Evolutionary conservation across 1,140 invertebrate species (phyloP).

Genomic region (Caenorhabditis latens): DNA sequence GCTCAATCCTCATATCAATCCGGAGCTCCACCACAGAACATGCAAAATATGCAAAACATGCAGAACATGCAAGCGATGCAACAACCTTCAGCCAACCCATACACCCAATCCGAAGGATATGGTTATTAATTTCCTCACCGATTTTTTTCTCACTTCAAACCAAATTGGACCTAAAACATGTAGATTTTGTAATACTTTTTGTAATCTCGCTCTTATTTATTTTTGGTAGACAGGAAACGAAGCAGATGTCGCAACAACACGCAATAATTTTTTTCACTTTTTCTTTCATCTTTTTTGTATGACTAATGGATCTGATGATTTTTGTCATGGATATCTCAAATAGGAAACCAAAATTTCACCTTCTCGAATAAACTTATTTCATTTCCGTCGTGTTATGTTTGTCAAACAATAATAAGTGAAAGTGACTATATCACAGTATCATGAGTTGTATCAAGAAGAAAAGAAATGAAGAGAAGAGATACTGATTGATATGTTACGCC

Average conservation of each 20-base stretch:
- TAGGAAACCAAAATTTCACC: neutral
- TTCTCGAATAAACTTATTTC: neutral
- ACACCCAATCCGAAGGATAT: constrained; percentile 47
- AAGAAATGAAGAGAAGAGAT: neutral
- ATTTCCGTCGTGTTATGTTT: constrained; percentile 39
- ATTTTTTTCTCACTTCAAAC: neutral
- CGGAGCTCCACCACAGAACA: constrained; percentile 9
- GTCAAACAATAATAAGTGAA: constrained; percentile 6
- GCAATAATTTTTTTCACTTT: constrained; percentile 22
- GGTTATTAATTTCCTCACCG: neutral
- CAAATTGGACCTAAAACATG: constrained; percentile 37
- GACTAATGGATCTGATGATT: constrained; percentile 1
- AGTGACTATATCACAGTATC: constrained; percentile 32
- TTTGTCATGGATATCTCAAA: neutral
- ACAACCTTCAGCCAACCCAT: constrained; percentile 35
- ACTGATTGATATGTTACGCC: constrained; percentile 45
- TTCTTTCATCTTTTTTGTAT: too few species aligned
- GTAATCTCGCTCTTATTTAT: neutral
- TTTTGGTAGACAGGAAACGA: constrained; percentile 19
- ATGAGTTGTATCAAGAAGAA: constrained; percentile 8
- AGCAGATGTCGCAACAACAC: neutral
- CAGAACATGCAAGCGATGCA: neutral
- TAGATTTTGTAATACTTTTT: neutral
- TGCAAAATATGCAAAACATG: too few species aligned
- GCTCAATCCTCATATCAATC: constrained; percentile 14